Base-by-base conservation (phyloP, 37 sponge, comb jelly and placozoan genomes). In the Lycopodina hypogea region DNA sequence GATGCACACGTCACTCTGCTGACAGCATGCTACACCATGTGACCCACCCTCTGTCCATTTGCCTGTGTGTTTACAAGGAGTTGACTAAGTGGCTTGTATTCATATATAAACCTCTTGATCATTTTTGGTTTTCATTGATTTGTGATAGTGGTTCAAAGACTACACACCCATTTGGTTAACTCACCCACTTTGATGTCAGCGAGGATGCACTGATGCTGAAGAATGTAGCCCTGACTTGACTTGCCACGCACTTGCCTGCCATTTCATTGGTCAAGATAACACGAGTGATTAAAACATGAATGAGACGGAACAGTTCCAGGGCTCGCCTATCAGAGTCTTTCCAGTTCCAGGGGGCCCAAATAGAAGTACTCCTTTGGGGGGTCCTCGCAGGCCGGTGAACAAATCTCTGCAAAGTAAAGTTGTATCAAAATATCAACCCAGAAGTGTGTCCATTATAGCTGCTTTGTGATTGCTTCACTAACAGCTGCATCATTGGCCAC, bases 141-240 rank as follows among this genome's bases (percentile, higher is more conserved):
- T n/a, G n/a, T n/a, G n/a, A n/a, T n/a, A n/a, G n/a, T n/a, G n/a
- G n/a, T n/a, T n/a, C n/a, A n/a, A n/a, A n/a, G n/a, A n/a, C n/a
- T n/a, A n/a, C n/a, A n/a, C n/a, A n/a, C n/a, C n/a, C n/a, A n/a
- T n/a, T n/a, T n/a, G n/a, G n/a, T n/a, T n/a, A n/a, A 71, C 93
- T 74, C 52, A 98, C 96, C 99, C 99, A 98, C 81, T 98, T 98
- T 42, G 96, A 96, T 29, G 99, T 98, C 21, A 98, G 90, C 14
- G 99, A 98, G 21, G 99, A 98, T 9, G 99, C 99, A 68, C 94
- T 93, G 83, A 98, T 98, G 82, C 99, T 98, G 90, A 98, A 98
- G 84, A 98, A 98, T 0, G 99, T 98, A 21, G 99, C 95, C 19
- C 72, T 77, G 26, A 93, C 95, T 78, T 95, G 96, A 42, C 94